A percentile compares a stretch with the other conserved stretches of the same genome.
phyloP scores from a whole-genome alignment of 2,888 invertebrate species.

The Peribatodes rhomboidaria region DNA sequence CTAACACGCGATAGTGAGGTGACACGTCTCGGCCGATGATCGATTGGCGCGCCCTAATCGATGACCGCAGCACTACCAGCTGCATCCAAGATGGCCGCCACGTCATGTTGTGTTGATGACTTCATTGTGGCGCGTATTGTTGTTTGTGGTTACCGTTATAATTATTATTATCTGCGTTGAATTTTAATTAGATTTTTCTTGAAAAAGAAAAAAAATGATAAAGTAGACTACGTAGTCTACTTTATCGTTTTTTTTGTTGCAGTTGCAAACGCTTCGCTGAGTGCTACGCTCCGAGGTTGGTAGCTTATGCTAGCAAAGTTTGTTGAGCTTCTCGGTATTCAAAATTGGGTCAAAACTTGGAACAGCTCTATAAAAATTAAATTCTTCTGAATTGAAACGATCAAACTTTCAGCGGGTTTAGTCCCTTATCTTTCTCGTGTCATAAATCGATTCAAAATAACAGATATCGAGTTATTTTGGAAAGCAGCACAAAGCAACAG shows the following conservation, averaged over 20 bases:
- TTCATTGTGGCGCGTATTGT: conserved; percentile 61
- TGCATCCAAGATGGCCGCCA: conserved; percentile 71
- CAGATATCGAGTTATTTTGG: background rate
- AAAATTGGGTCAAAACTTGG: too few species aligned
- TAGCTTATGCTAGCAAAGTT: too few species aligned
- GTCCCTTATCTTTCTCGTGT: background rate
- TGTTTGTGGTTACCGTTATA: conserved; percentile 27
- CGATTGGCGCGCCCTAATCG: conserved; percentile 68
- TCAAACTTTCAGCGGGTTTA: background rate
- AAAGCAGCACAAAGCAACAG: conserved; percentile 4
- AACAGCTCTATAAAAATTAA: background rate
- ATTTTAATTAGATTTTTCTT: background rate
- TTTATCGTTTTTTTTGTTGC: too few species aligned
- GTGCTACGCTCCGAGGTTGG: too few species aligned
- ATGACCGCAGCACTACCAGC: conserved; percentile 54
- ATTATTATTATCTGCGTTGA: background rate
- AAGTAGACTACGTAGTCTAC: too few species aligned
- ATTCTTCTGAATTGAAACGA: background rate
- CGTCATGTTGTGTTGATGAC: conserved; percentile 59
- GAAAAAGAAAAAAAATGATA: too few species aligned
- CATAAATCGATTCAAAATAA: conserved; percentile 3
- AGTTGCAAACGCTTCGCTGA: too few species aligned
- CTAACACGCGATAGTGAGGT: conserved; percentile 63
- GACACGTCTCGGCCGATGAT: conserved; percentile 61
- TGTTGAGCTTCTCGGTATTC: too few species aligned